Evolutionary conservation across 2,113 vertebrate species (phyloP).

Genomic region (Elanoides forficatus): DNA sequence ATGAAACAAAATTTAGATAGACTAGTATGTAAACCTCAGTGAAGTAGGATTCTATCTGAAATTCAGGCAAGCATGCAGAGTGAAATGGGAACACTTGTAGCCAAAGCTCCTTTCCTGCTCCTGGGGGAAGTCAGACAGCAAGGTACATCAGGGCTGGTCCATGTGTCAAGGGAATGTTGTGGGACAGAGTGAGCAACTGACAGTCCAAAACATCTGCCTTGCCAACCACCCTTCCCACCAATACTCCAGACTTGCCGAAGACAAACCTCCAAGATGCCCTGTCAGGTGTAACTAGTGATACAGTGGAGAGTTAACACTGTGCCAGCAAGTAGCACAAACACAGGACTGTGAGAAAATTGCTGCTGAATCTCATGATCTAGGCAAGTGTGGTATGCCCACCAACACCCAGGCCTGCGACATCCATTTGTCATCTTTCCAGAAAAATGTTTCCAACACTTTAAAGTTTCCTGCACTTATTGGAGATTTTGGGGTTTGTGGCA

Average conservation of each 20-base stretch:
- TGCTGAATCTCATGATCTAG: background rate
- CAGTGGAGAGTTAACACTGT: background rate
- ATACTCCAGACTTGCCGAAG: background rate
- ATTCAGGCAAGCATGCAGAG: background rate
- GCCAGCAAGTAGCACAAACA: background rate
- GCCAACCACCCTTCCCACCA: background rate
- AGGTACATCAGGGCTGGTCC: background rate
- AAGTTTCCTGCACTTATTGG: constrained; percentile 11
- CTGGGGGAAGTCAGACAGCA: background rate
- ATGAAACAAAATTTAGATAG: background rate
- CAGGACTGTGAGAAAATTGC: background rate
- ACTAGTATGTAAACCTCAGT: background rate
- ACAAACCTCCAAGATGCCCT: background rate
- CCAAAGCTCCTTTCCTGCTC: background rate
- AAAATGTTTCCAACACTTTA: constrained; percentile 48
- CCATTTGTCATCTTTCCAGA: background rate
- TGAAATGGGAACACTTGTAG: background rate
- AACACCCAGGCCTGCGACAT: background rate
- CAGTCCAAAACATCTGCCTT: background rate
- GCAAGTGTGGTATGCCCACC: background rate
- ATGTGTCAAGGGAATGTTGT: background rate
- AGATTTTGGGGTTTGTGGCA: background rate
- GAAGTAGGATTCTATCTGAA: background rate
- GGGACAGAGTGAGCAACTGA: background rate
- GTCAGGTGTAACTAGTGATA: background rate